These are phyloP conservation scores for Aratinga solstitialis DNA, from an alignment of 2,797 vertebrate genomes.

Conservation along the genomic window DNA sequence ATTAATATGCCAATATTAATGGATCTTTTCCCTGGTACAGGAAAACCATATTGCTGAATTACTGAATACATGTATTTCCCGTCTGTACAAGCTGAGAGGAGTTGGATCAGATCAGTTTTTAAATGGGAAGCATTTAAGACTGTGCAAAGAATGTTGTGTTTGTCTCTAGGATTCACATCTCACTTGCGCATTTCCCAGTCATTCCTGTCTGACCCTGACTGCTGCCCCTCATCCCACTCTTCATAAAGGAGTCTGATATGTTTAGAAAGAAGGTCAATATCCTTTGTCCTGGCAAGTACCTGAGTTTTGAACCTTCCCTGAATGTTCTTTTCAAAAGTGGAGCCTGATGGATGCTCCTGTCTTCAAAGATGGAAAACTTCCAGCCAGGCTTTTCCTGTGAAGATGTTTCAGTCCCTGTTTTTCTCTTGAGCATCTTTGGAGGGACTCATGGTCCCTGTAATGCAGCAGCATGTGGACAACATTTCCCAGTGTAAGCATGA, in stretches of 20 bases:
- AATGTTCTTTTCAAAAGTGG: not conserved
- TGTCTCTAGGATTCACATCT: not conserved
- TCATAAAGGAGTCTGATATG: not conserved
- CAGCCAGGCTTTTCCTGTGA: not conserved
- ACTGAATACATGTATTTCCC: not conserved
- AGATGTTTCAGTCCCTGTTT: not conserved
- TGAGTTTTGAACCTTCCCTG: not conserved
- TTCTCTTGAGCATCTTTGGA: not conserved
- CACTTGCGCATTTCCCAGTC: not conserved
- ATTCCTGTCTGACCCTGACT: not conserved
- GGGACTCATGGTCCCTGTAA: not conserved
- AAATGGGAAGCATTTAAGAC: not conserved
- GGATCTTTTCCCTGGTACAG: not conserved
- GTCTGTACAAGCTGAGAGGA: not conserved
- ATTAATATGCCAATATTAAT: constrained; percentile 31
- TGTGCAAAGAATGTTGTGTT: not conserved
- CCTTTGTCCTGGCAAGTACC: not conserved
- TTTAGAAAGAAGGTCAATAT: not conserved
- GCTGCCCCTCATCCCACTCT: not conserved
- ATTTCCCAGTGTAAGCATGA: not conserved
- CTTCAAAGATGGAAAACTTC: not conserved
- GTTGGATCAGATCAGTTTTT: not conserved
- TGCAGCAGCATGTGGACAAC: accelerated
- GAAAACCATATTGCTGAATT: constrained; percentile 4
- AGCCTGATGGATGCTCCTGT: not conserved